Base-by-base conservation (phyloP, 2,797 vertebrate species). In the Tiaroga cobitis region DNA sequence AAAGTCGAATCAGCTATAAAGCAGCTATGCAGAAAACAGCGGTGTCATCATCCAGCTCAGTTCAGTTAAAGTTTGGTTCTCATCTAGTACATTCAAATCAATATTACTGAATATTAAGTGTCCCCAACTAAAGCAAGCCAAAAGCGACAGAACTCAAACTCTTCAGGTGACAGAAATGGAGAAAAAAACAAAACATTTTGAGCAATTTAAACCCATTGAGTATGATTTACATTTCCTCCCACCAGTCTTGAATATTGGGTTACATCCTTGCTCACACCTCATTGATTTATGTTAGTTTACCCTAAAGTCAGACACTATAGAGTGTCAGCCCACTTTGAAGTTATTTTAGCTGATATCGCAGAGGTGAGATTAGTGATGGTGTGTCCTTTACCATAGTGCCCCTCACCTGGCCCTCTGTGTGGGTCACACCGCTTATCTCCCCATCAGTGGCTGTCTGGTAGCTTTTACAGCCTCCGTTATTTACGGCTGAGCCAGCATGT, bases 371-470 rank as follows among this genome's bases (percentile, higher is more conserved):
- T 84, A 68, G 51, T 61, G 84, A 56, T 46, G 69, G 85, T 85
- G 54, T 84, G 70, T 86, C 85, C 78, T 81, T 43, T 77, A 54
- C 67, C 81, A 67, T 61, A 61, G 73, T 59, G 73, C 76, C 72
- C 61, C 69, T 80, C 69, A 56, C 67, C 26, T 77, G 84, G 43
- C 34, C 84, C 80, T 83, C 46, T 85, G 65, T 72, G 73, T 90
- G 90, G 92, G 91, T 93, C 93, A 90, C 78, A 87, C 83, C 88
- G 87, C 89, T 94, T 91, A 92, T 90, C 91, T 89, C 91, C 89
- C 90, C 92, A 91, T 93, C 92, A 89, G 90, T 88, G 90, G 91
- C 19, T 85, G 91, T 88, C 83, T 73, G 80, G 89, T 90, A 90
- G 89, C 90, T 89, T 92, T 93, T 89, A 90, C 88, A 91, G 88